Conservation (phyloP, 2,113 vertebrate species). For the Symphodus melops region DNA sequence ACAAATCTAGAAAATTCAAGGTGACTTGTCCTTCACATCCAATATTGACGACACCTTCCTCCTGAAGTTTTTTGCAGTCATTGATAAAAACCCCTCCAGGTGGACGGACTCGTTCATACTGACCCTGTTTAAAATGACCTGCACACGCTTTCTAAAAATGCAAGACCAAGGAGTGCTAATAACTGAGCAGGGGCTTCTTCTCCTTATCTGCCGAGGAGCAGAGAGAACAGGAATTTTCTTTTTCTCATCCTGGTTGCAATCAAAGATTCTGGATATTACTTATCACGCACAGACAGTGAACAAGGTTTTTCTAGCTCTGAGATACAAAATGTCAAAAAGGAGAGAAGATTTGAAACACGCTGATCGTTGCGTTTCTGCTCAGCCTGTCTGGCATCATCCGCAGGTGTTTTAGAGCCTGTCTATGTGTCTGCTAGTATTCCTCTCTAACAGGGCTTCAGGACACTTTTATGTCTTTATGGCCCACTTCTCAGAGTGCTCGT, state of each 20-base stretch:
- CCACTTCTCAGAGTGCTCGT: not conserved
- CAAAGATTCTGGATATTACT: too few relatives aligned
- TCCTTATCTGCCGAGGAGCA: slow-evolving; percentile 38
- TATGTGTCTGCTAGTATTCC: not conserved
- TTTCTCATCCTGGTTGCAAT: too few relatives aligned
- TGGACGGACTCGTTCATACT: not conserved
- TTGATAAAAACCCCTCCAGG: slow-evolving; percentile 1
- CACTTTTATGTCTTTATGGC: slow-evolving; percentile 18
- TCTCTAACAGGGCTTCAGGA: not conserved
- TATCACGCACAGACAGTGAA: too few relatives aligned
- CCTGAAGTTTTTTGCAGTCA: slow-evolving; percentile 7
- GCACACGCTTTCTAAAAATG: not conserved
- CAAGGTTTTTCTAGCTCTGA: too few relatives aligned
- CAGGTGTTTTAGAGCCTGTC: slow-evolving; percentile 4
- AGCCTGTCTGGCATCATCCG: not conserved
- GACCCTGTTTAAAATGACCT: slow-evolving; percentile 15
- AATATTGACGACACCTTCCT: not conserved
- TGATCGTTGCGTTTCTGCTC: too few relatives aligned
- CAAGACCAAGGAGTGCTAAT: slow-evolving; percentile 1
- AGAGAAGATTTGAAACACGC: too few relatives aligned
- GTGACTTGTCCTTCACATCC: not conserved
- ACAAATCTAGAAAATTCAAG: slow-evolving; percentile 7
- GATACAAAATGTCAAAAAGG: too few relatives aligned
- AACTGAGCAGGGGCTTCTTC: slow-evolving; percentile 4
- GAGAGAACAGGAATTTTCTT: slow-evolving; percentile 7